Evolutionary conservation across 2,888 invertebrate genomes (phyloP).

Genomic region (Chrysopilus asiliformis): DNA sequence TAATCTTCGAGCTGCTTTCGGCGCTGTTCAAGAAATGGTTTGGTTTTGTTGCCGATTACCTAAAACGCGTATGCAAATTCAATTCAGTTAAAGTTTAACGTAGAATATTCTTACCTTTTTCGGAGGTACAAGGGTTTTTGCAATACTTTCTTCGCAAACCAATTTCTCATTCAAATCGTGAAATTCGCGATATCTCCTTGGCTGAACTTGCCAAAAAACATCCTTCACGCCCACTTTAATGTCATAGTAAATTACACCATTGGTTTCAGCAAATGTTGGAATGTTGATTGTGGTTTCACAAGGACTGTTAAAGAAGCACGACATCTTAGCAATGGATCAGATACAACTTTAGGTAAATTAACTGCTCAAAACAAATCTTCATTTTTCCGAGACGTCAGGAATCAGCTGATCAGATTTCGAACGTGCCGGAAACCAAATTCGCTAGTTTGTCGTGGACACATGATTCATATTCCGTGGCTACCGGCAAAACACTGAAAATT

Average conservation of each 20-base stretch:
- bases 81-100: neutral
- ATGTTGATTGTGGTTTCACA: constrained; percentile 53
- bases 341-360: no score
- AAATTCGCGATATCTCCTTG: constrained; percentile 77
- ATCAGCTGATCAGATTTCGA: no score
- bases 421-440: no score
- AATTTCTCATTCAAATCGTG: constrained; percentile 73
- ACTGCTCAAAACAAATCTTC: no score
- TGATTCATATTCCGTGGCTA: no score
- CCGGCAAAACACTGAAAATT: no score
- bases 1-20: constrained; percentile 69
- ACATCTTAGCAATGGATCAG: constrained; percentile 44
- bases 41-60: constrained; percentile 77
- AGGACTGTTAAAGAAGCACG: constrained; percentile 56
- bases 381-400: no score
- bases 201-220: constrained; percentile 68
- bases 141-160: constrained; percentile 65
- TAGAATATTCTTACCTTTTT: no score
- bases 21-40: constrained; percentile 73
- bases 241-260: constrained; percentile 58
- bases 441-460: no score
- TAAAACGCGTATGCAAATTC: constrained; percentile 9
- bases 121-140: constrained; percentile 77
- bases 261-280: constrained; percentile 47
- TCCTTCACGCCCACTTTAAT: constrained; percentile 52